Base-by-base conservation (phyloP, 2,113 vertebrate species). In the Hippocampus barbouri region DNA sequence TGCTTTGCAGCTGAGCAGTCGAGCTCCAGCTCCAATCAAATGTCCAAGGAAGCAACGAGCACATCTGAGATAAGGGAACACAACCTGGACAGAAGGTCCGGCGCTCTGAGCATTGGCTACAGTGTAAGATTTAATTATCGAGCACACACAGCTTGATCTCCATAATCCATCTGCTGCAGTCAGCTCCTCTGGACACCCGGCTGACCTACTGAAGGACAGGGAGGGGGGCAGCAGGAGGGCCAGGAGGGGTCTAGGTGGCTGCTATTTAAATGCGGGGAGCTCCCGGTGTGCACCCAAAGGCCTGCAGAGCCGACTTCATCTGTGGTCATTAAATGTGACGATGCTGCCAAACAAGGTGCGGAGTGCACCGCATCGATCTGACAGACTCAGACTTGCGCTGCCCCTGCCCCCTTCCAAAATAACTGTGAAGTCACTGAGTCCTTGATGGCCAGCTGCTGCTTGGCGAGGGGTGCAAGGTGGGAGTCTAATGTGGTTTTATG, bases 401-500 rank as follows among this genome's bases (percentile, higher is more conserved):
- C 53, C 81, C 74, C 80, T 41, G 67, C 72, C 80, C 38, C 64
- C 43, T 83, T 86, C 89, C 86, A 88, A 87, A 79, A 84, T 75
- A 89, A 74, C 74, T 12, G 72, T 30, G 73, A 61, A 88, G 90
- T 91, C 89, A 87, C 76, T 6, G 80, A 88, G 90, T 90, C 88
- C 89, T 91, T 90, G 88, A 79, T 86, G 87, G 77, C 90, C 89
- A 92, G 92, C 90, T 92, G 91, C 83, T 89, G 76, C 90, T 79
- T 86, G 84, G 83, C 56, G 51, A 90, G 89, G 76, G 82, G 82
- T 66, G 63, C 75, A 49, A 76, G 71, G 86, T 79, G 51, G 89
- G 90, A 85, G 89, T 91, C 86, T 91, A 93, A 92, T 87, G 86
- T 84, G 70, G 75, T 80, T 91, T 91, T 91, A 91, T 92, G 91